Evolutionary conservation across 2,113 vertebrate genomes (phyloP).

Genomic region (Lichenostomus cassidix): DNA sequence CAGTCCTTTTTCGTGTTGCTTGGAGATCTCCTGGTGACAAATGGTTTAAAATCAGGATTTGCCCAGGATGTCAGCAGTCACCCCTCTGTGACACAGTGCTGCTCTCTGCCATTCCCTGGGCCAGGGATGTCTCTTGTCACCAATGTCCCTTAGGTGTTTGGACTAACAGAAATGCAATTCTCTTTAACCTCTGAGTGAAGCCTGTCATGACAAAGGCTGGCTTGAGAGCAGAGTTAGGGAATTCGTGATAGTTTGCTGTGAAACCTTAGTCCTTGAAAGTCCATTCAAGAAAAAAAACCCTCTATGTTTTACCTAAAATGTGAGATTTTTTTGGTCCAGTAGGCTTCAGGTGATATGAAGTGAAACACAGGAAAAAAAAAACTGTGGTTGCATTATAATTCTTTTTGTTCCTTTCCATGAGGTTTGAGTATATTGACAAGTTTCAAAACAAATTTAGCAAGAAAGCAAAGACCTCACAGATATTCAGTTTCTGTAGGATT

Average conservation of each 20-base stretch:
- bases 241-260: not conserved
- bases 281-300: not conserved
- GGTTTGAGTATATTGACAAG: not conserved
- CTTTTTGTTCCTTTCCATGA: not conserved
- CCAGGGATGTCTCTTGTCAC: not conserved
- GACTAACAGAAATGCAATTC: not conserved
- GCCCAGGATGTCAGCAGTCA: not conserved
- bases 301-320: not conserved
- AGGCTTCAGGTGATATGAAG: not conserved
- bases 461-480: not conserved
- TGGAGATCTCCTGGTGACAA: not conserved
- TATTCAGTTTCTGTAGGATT: not conserved
- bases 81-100: not conserved
- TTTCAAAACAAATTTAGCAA: not conserved
- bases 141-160: not conserved
- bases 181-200: not conserved
- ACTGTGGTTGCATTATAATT: not conserved
- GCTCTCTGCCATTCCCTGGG: not conserved
- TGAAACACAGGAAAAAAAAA: not conserved
- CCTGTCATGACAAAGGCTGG: not conserved
- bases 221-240: not conserved
- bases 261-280: not conserved
- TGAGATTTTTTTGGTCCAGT: not conserved
- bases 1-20: not conserved
- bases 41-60: not conserved